phyloP scores from a whole-genome alignment of 2,888 invertebrate species.

The Cyrtodaria siliqua region DNA sequence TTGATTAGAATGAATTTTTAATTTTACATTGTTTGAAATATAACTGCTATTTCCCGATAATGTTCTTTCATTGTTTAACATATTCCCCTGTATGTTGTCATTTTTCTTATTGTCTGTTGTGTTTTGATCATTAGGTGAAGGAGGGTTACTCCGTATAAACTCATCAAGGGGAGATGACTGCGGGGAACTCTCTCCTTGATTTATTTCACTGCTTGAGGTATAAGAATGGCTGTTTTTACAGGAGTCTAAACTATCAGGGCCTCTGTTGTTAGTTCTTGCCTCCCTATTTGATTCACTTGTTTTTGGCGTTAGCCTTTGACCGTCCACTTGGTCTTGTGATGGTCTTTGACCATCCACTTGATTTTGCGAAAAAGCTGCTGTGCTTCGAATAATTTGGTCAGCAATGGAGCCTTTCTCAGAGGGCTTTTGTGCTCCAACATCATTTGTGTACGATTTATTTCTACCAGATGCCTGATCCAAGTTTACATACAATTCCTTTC shows the following conservation, averaged over 20 bases:
- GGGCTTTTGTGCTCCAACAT: slow-evolving; percentile 2
- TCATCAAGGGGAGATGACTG: slow-evolving; percentile 29
- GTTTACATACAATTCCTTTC: slow-evolving; percentile 27
- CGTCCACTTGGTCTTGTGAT: slow-evolving; percentile 12
- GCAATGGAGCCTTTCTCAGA: slow-evolving; percentile 26
- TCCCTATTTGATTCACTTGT: slow-evolving; percentile 8
- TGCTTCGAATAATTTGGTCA: slow-evolving; percentile 52
- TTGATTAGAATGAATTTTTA: slow-evolving; percentile 58
- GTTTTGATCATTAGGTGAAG: background rate
- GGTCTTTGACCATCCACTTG: too few relatives aligned
- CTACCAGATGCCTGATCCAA: slow-evolving; percentile 21
- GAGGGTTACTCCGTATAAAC: background rate
- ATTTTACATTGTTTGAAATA: slow-evolving; percentile 29
- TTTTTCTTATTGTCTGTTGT: background rate
- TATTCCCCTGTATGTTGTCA: background rate
- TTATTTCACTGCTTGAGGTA: slow-evolving; percentile 45
- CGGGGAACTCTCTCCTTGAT: slow-evolving; percentile 23
- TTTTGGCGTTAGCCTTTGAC: background rate
- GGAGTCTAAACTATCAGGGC: slow-evolving; percentile 56
- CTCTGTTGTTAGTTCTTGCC: slow-evolving; percentile 16
- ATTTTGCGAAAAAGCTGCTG: slow-evolving; percentile 1
- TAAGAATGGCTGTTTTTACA: slow-evolving; percentile 43
- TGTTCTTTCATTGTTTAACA: slow-evolving; percentile 56
- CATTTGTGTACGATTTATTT: slow-evolving; percentile 4
- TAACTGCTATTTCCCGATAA: slow-evolving; percentile 11